Conservation (phyloP, 2,888 invertebrate species). For the Drosophila nr. perissopoda region DNA sequence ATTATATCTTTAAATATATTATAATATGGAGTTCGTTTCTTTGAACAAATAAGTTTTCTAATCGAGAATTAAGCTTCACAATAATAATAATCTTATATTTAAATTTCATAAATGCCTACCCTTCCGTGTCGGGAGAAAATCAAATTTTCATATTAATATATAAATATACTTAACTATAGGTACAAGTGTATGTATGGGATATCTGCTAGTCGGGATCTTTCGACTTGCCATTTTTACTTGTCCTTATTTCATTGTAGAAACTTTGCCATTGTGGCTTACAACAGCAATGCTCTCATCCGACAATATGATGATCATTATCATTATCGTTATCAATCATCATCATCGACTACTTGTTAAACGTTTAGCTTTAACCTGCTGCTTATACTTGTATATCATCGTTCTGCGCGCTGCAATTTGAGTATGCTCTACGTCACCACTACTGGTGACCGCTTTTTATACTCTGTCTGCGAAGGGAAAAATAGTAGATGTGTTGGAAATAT, state of each 20-base stretch:
- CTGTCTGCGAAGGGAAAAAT: background rate
- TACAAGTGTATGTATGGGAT: background rate
- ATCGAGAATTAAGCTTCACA: background rate
- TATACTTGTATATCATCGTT: conserved; percentile 7
- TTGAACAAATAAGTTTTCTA: background rate
- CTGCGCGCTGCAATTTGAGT: background rate
- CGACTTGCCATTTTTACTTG: background rate
- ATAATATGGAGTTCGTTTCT: background rate
- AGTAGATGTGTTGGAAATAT: background rate
- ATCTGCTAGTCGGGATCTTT: background rate
- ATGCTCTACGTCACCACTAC: background rate
- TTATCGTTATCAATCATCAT: conserved; percentile 22
- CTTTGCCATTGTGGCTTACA: background rate
- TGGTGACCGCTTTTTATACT: conserved; percentile 2
- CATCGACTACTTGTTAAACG: conserved; percentile 34
- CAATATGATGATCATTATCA: conserved; percentile 5
- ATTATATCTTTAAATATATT: background rate
- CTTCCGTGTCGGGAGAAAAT: background rate
- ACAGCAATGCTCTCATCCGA: background rate
- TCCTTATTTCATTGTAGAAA: background rate
- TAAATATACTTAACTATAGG: too few relatives aligned
- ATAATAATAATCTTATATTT: background rate
- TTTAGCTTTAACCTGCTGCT: conserved; percentile 39
- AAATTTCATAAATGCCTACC: background rate
- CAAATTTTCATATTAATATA: background rate